These are phyloP conservation scores for Miniopterus natalensis DNA, from an alignment of 2,113 vertebrate species.

Conservation along the genomic window DNA sequence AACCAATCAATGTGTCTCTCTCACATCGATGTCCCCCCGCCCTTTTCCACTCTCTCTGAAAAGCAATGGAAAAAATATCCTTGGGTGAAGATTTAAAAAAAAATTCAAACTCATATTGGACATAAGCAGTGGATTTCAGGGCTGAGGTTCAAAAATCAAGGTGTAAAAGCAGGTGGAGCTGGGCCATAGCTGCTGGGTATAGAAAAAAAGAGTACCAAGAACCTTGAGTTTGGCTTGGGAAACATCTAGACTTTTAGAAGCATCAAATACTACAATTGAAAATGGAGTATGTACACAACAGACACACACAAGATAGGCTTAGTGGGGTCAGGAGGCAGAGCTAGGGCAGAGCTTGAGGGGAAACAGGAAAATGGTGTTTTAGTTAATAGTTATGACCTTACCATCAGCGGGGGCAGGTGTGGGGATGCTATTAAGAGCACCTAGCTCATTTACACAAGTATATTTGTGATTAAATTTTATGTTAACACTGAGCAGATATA, in stretches of 20 bases:
- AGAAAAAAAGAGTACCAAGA: neutral
- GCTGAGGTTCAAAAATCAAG: constrained; percentile 1
- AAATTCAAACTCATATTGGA: neutral
- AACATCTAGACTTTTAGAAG: neutral
- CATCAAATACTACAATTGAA: neutral
- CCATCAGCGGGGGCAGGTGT: neutral
- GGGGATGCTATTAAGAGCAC: neutral
- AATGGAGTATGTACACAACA: neutral
- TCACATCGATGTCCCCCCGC: no score
- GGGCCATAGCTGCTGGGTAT: neutral
- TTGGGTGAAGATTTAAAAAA: neutral
- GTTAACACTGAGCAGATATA: neutral
- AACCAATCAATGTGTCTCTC: no score
- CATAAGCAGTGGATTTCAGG: neutral
- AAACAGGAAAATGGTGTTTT: neutral
- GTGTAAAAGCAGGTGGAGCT: neutral
- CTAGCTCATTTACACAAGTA: neutral
- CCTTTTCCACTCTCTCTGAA: no score
- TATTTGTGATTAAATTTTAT: constrained; percentile 16
- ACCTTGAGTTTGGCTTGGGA: neutral
- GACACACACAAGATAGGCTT: neutral
- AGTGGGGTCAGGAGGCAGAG: neutral
- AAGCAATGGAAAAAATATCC: no score
- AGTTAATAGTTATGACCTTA: neutral
- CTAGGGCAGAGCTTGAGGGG: neutral